phyloP scores from a whole-genome alignment of 1,140 invertebrate species.

The Bactericera cockerelli region DNA sequence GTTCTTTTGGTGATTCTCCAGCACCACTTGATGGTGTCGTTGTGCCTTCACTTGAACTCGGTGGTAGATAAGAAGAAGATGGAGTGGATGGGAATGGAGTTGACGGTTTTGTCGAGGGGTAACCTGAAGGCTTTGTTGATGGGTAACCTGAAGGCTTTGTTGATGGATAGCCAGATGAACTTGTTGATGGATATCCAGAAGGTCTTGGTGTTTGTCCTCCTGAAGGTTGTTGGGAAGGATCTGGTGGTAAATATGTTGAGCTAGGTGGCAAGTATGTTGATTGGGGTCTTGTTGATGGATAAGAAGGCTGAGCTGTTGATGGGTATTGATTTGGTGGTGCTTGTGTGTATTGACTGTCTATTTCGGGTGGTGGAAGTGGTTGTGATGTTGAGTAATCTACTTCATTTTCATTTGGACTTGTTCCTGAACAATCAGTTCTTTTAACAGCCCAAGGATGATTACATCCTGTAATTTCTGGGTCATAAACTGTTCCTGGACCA shows the following conservation, averaged over 20 bases:
- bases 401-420: slow-evolving; percentile 5
- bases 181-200: neutral
- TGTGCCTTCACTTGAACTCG: neutral
- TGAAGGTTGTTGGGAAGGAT: neutral
- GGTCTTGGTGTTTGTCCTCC: slow-evolving; percentile 7
- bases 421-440: slow-evolving; percentile 17
- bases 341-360: neutral
- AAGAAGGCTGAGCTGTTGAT: neutral
- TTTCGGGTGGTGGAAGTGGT: neutral
- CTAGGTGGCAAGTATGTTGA: slow-evolving; percentile 8
- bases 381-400: slow-evolving; percentile 2
- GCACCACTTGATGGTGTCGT: neutral
- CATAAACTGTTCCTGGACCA: slow-evolving; percentile 32
- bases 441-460: slow-evolving; percentile 32
- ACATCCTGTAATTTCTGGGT: slow-evolving; percentile 31
- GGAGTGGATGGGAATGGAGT: neutral
- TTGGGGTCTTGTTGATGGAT: neutral
- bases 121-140: neutral
- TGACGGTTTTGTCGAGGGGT: neutral
- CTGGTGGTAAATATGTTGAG: neutral
- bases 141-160: neutral
- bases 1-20: neutral
- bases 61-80: neutral
- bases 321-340: neutral
- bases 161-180: neutral